Evolutionary conservation across 2,888 invertebrate genomes (phyloP).

Genomic region (Aradus depressus): DNA sequence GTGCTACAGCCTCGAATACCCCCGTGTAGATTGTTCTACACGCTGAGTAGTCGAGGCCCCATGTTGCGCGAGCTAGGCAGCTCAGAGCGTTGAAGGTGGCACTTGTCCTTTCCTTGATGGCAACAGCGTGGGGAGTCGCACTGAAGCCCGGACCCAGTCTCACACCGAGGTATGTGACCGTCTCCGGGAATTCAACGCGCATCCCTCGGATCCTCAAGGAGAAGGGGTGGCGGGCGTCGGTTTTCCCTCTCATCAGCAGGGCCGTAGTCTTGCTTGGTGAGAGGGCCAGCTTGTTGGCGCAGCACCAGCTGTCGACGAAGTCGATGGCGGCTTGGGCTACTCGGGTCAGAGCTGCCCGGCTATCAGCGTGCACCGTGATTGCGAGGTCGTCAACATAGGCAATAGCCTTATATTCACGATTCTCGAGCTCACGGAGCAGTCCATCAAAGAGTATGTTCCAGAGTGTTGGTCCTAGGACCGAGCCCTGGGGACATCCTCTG

Average conservation of each 20-base stretch:
- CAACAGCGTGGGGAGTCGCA: not conserved
- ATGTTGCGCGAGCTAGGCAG: not conserved
- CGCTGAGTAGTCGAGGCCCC: not conserved
- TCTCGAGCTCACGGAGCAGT: not conserved
- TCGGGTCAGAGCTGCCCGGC: not conserved
- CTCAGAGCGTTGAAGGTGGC: not conserved
- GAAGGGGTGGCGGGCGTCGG: not conserved
- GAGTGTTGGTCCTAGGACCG: not conserved
- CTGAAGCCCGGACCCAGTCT: not conserved
- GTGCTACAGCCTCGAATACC: conserved; percentile 1
- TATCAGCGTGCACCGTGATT: not conserved
- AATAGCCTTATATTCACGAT: not conserved
- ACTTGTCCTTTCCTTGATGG: not conserved
- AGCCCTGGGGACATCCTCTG: not conserved
- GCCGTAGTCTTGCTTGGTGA: no score
- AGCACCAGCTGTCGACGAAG: not conserved
- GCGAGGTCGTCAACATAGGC: not conserved
- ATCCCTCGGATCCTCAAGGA: not conserved
- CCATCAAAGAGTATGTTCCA: no score
- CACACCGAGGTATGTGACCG: not conserved
- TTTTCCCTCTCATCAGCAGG: no score
- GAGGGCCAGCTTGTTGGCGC: not conserved
- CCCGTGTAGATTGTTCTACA: not conserved
- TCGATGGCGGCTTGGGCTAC: not conserved
- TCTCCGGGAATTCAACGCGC: not conserved